Evolutionary conservation across 2,888 invertebrate genomes (phyloP).

Genomic region (Schizaphis graminum): DNA sequence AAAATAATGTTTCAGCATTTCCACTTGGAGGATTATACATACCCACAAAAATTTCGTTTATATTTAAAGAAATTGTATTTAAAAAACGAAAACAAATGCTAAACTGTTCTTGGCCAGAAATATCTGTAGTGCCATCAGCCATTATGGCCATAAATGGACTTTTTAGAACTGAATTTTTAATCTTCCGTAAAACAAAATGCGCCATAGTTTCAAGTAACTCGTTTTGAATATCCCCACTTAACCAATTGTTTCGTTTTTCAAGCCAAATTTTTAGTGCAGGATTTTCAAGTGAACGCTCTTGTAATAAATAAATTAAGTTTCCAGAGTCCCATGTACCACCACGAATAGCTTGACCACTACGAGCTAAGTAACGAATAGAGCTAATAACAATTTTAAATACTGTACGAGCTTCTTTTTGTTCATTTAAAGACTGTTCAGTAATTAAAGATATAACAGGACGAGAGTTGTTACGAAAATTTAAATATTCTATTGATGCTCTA

Average conservation of each 20-base stretch:
- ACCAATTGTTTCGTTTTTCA: constrained; percentile 30
- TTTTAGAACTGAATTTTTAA: constrained; percentile 21
- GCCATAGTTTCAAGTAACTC: neutral
- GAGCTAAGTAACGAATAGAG: constrained; percentile 20
- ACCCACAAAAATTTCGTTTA: constrained; percentile 4
- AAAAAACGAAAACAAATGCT: constrained; percentile 24
- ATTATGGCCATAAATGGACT: constrained; percentile 23
- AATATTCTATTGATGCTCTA: constrained; percentile 4
- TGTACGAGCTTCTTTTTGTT: neutral
- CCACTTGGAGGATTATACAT: neutral
- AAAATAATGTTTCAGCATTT: constrained; percentile 27
- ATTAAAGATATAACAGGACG: constrained; percentile 9
- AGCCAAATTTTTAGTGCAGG: constrained; percentile 25
- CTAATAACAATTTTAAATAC: constrained; percentile 18
- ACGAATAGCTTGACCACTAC: constrained; percentile 16
- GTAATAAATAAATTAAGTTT: constrained; percentile 20
- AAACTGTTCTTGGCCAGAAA: constrained; percentile 16
- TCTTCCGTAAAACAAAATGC: constrained; percentile 17
- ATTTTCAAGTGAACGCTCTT: constrained; percentile 40
- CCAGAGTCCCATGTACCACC: neutral
- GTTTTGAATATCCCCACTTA: constrained; percentile 16
- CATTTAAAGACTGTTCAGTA: constrained; percentile 11
- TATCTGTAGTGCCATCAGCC: constrained; percentile 8
- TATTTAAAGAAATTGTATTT: neutral
- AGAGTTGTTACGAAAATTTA: neutral